Evolutionary conservation across 2,113 vertebrate species (phyloP), one percentile per base, ranked within the genome.

Genomic region (Mesembrinibis cayennensis): DNA sequence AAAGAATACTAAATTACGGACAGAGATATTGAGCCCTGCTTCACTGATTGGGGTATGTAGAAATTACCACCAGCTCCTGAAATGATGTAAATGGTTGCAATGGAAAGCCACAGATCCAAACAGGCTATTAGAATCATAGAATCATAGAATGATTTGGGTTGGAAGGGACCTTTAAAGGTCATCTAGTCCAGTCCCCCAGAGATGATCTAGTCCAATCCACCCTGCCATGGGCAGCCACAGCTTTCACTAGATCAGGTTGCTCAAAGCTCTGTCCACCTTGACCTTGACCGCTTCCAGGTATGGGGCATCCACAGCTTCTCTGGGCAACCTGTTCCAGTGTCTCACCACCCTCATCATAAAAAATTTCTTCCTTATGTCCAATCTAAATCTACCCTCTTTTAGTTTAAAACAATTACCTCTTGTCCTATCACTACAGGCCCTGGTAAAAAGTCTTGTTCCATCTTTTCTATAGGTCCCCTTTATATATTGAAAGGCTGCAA

Each of bases 271-370:
- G 3, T 27, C n/a, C 1, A 0, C 6, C 7, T 18, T 86, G 30
- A 29, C 23, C n/a, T 66, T 56, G 29, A 56, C 22, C 29, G 23
- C 18, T 23, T 55, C 23, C 15, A 66, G 42, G 14, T 7, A 14
- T 7, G 21, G 3, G 21, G 10, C 49, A 85, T 32, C 34, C 32
- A 38, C 38, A 55, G 2, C 38, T 45, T 63, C 32, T 63, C 38
- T 45, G 32, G 6, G 65, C 16, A 58, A 34, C 53, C 9, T 47
- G 6, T 66, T 67, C 34, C 27, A 69, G 27, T 26, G 16, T 25
- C 34, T 58, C 27, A 47, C 10, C 10, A 59, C 0, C 0, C 7
- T 44, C 8, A 47, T 36, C 7, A 58, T 12, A 84, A 47, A 11
- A 52, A 63, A 17, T 52, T n/a, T 19, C 8, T 52, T 67, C 42